These are phyloP conservation scores for Perca fluviatilis DNA, from an alignment of 2,113 vertebrate species.

Conservation along the genomic window DNA sequence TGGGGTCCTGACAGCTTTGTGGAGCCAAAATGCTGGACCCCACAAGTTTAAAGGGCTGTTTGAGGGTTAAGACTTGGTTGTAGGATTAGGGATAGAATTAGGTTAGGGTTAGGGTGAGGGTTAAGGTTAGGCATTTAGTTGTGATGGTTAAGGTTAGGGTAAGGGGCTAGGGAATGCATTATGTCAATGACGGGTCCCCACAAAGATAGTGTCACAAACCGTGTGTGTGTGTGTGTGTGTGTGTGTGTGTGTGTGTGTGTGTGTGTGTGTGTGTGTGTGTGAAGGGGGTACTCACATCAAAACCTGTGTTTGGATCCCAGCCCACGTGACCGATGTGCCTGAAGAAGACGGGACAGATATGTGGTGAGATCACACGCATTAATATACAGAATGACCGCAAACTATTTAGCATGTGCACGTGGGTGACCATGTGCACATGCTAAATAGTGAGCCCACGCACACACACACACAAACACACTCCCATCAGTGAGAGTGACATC, in stretches of 20 bases:
- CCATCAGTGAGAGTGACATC: not conserved
- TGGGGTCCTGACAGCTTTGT: no score
- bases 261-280: conserved; percentile 34
- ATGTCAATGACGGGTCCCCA: no score
- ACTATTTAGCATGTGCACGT: conserved; percentile 17
- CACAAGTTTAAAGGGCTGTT: no score
- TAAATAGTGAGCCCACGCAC: conserved; percentile 37
- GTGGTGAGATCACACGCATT: conserved; percentile 42
- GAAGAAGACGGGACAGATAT: conserved; percentile 66
- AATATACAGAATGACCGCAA: conserved; percentile 18
- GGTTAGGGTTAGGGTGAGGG: no score
- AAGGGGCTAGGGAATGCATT: no score
- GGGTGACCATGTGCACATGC: conserved; percentile 15
- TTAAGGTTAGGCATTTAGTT: no score
- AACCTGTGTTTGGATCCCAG: conserved; percentile 99
- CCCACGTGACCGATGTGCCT: conserved; percentile 99
- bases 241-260: conserved; percentile 30
- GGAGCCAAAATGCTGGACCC: no score
- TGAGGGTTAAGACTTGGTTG: no score
- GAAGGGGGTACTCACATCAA: conserved; percentile 93
- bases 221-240: conserved; percentile 29
- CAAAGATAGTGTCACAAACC: no score
- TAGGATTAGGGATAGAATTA: no score
- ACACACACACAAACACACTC: conserved; percentile 2
- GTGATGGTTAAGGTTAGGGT: no score